phyloP scores from a whole-genome alignment of 2,797 vertebrate species.

The Artibeus jamaicensis region DNA sequence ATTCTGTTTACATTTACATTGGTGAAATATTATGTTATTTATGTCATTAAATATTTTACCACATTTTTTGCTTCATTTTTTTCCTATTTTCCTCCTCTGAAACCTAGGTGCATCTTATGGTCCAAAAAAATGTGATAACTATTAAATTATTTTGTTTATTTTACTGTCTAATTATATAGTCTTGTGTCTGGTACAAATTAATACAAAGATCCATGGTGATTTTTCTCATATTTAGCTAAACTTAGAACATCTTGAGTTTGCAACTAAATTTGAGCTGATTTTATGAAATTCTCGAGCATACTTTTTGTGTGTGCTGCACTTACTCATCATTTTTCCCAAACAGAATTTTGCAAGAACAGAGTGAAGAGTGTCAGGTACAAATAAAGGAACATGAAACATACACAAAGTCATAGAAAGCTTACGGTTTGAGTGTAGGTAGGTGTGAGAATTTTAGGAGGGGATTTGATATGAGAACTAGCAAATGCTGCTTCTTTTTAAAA shows the following conservation, averaged over 20 bases:
- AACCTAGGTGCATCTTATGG: too few relatives aligned
- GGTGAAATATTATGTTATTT: too few relatives aligned
- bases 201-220: neutral
- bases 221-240: neutral
- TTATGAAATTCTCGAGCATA: neutral
- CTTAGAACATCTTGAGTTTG: neutral
- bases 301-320: neutral
- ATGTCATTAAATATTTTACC: too few relatives aligned
- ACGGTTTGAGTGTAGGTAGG: neutral
- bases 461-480: neutral
- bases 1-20: too few relatives aligned
- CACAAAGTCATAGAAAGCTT: neutral
- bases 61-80: too few relatives aligned
- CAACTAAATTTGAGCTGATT: neutral
- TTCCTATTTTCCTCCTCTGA: too few relatives aligned
- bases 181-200: neutral
- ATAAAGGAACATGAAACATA: neutral
- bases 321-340: neutral
- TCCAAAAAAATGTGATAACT: neutral
- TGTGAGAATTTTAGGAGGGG: neutral
- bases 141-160: neutral
- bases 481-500: neutral
- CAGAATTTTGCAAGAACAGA: neutral
- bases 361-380: neutral
- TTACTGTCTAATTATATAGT: constrained; percentile 1